Conservation (phyloP, 2,797 vertebrate genomes). For the Hirundo rustica region DNA sequence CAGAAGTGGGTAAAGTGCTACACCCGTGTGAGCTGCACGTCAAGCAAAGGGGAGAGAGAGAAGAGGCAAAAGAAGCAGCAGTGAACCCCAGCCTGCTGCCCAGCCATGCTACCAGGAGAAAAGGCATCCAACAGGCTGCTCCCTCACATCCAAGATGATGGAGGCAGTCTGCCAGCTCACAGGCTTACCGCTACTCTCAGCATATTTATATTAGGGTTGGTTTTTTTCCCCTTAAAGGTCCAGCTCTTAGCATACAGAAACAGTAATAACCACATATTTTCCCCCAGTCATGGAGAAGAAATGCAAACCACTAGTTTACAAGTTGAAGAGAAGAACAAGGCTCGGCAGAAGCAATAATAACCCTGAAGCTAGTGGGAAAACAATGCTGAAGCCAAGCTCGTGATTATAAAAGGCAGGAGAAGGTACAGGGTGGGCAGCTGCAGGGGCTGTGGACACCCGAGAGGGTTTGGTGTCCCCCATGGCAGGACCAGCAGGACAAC, state of each 20-base stretch:
- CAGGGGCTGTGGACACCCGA: neutral
- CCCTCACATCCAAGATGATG: neutral
- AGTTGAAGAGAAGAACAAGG: neutral
- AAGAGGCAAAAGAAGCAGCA: neutral
- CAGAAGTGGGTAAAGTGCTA: neutral
- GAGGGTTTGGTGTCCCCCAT: neutral
- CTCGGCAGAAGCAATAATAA: neutral
- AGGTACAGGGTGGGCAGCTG: fast-evolving
- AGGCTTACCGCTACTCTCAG: neutral
- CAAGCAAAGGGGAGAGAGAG: neutral
- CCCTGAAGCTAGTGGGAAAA: neutral
- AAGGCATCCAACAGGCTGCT: slow-evolving; percentile 31
- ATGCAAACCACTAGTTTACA: neutral
- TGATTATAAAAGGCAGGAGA: neutral
- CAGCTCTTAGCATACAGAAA: neutral
- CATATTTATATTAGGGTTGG: neutral
- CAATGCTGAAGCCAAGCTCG: neutral
- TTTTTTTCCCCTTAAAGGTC: neutral
- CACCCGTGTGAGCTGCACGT: neutral
- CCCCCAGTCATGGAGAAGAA: neutral
- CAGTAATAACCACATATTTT: neutral
- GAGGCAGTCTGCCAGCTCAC: slow-evolving; percentile 40
- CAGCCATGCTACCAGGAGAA: neutral
- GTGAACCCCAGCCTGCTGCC: neutral
- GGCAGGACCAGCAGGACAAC: neutral